These are phyloP conservation scores for Falco novaeseelandiae DNA, from an alignment of 2,797 vertebrate genomes.

Conservation along the genomic window DNA sequence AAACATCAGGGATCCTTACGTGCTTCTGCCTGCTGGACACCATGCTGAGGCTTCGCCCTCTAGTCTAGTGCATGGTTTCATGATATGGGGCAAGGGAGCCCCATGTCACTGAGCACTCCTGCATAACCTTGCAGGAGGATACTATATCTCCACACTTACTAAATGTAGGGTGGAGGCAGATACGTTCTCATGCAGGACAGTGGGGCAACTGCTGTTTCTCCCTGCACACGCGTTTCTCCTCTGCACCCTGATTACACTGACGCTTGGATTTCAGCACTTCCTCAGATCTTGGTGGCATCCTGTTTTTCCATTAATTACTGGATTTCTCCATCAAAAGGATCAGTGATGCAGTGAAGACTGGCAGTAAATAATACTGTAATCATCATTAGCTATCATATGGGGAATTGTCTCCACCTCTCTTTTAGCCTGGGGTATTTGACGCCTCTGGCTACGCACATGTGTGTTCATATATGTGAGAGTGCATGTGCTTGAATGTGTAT, in stretches of 20 bases:
- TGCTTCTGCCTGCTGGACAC: background rate
- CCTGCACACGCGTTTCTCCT: background rate
- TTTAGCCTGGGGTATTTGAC: background rate
- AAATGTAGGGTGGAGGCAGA: background rate
- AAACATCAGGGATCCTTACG: background rate
- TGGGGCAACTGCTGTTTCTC: background rate
- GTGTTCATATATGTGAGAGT: no score
- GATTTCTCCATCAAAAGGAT: background rate
- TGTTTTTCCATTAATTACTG: background rate
- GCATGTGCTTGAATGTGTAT: fast-evolving
- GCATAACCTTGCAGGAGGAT: background rate
- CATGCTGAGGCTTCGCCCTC: background rate
- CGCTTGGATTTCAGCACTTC: background rate
- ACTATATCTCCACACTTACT: background rate
- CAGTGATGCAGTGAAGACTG: background rate
- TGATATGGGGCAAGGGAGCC: background rate
- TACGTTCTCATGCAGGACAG: background rate
- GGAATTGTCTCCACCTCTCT: background rate
- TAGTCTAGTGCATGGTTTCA: background rate
- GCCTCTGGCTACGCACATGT: background rate
- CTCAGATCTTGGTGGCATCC: background rate
- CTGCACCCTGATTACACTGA: background rate
- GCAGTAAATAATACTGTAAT: background rate
- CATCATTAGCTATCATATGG: background rate
- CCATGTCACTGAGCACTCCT: background rate